phyloP scores from a whole-genome alignment of 2,797 vertebrate genomes.

The Anabas testudineus region DNA sequence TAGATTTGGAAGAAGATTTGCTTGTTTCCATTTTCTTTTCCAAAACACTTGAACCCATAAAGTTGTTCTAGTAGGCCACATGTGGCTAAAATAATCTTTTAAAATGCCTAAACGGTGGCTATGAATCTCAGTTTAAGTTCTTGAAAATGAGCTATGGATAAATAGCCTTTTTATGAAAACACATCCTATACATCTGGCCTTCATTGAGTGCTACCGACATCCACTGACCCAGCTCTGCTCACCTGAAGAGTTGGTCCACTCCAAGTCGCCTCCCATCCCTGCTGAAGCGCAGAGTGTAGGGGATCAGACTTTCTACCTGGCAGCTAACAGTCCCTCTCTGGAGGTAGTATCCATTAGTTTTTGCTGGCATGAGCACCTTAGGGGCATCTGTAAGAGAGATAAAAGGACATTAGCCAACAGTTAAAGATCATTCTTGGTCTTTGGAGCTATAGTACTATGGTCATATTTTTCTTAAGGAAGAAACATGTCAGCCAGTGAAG shows the following conservation, averaged over 20 bases:
- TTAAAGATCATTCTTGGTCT: neutral
- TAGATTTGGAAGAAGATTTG: neutral
- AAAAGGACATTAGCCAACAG: conserved; percentile 7
- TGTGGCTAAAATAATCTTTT: conserved; percentile 9
- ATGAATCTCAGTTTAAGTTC: neutral
- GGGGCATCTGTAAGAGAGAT: conserved; percentile 86
- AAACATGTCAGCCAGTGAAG: too few relatives aligned
- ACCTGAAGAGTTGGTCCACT: conserved; percentile 93
- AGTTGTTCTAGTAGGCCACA: neutral
- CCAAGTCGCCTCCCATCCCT: conserved; percentile 89
- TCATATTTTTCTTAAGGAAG: too few relatives aligned
- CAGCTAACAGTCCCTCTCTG: conserved; percentile 89
- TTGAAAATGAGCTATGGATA: neutral
- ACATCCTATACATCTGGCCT: neutral
- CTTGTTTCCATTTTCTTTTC: too few relatives aligned
- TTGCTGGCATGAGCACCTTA: conserved; percentile 90
- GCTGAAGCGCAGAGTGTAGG: conserved; percentile 91
- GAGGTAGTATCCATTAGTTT: conserved; percentile 93
- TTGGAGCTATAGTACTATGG: too few relatives aligned
- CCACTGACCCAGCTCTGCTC: conserved; percentile 27
- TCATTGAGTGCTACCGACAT: too few relatives aligned
- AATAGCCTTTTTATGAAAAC: neutral
- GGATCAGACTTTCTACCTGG: conserved; percentile 92
- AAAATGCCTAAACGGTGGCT: neutral
- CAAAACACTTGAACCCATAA: too few relatives aligned